These are phyloP conservation scores for Nyctibius grandis DNA, from an alignment of 2,797 vertebrate genomes.

Conservation along the genomic window DNA sequence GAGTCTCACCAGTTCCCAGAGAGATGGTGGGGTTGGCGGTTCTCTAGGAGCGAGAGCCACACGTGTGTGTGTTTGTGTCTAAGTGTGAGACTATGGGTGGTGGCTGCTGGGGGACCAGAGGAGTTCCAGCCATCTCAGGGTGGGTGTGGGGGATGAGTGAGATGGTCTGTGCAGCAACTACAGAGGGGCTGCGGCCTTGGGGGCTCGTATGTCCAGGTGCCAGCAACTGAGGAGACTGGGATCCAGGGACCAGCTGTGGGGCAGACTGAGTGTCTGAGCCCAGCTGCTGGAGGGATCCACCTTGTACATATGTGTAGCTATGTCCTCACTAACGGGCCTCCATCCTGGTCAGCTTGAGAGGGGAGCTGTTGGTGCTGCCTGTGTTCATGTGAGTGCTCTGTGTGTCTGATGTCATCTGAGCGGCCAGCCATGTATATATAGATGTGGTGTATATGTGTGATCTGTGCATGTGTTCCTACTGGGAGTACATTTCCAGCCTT, in stretches of 20 bases:
- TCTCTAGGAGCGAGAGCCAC: accelerated
- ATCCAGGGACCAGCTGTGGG: not conserved
- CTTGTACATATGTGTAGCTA: not conserved
- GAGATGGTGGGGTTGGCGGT: not conserved
- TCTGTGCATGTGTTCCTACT: not conserved
- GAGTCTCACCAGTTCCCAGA: not conserved
- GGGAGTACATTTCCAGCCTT: not conserved
- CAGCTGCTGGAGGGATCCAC: not conserved
- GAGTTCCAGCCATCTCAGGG: not conserved
- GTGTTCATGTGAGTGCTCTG: not conserved
- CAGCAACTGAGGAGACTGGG: not conserved
- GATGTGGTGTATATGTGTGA: accelerated
- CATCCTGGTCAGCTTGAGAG: not conserved
- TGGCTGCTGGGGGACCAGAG: not conserved
- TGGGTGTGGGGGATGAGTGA: not conserved
- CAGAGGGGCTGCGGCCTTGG: not conserved
- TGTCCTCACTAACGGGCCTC: no score
- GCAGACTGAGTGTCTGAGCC: not conserved
- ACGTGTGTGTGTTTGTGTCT: not conserved
- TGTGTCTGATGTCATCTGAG: not conserved
- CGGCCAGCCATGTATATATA: accelerated
- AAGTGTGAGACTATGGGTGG: not conserved
- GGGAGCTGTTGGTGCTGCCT: not conserved
- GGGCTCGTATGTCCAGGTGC: not conserved
- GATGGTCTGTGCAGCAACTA: not conserved